A percentile compares a stretch with the other conserved stretches of the same genome.
Evolutionary conservation across 2,113 vertebrate species (phyloP).

Genomic region (Hydrolagus affinis): DNA sequence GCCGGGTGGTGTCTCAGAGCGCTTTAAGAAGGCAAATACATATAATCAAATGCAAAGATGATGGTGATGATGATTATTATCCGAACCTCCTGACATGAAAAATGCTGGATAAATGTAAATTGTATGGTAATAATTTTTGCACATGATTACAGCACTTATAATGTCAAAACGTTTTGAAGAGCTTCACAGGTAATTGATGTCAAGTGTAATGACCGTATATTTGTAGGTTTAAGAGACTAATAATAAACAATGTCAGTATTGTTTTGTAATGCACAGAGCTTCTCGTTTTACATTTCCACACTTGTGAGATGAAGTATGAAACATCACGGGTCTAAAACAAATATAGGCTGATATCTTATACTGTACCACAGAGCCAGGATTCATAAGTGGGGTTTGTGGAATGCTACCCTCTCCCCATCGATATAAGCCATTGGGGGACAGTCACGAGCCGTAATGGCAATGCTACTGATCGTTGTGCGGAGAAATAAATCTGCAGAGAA

Average conservation of each 20-base stretch:
- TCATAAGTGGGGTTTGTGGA: not conserved
- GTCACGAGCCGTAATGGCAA: not conserved
- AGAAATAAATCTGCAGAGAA: not conserved
- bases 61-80: too few species aligned
- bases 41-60: too few species aligned
- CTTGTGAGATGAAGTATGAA: not conserved
- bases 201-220: not conserved
- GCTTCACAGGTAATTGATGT: too few species aligned
- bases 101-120: too few species aligned
- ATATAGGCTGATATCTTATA: not conserved
- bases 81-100: too few species aligned
- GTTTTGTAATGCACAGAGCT: not conserved
- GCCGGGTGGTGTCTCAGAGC: too few species aligned
- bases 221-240: not conserved
- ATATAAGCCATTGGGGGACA: too few species aligned
- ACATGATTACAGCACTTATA: too few species aligned
- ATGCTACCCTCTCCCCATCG: too few species aligned
- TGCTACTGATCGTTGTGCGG: not conserved
- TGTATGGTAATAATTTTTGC: too few species aligned
- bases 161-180: too few species aligned
- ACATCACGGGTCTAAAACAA: not conserved
- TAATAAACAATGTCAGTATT: not conserved
- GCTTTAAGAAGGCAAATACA: too few species aligned
- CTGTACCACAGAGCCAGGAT: not conserved
- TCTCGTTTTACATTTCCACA: not conserved